phyloP scores from a whole-genome alignment of 2,888 invertebrate genomes.

The Clunio marinus region DNA sequence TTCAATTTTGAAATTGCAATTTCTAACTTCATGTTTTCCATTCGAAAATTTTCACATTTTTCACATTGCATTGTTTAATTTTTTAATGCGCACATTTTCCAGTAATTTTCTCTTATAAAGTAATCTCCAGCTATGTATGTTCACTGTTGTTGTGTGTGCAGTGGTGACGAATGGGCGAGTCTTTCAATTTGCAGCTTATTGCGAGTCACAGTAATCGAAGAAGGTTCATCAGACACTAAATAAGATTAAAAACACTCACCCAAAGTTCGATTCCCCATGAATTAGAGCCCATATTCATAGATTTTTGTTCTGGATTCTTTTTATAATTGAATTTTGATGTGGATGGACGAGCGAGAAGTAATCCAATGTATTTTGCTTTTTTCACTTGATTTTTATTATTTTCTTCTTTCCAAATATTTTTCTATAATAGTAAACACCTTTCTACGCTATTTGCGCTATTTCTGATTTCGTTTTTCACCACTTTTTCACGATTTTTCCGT shows the following conservation, averaged over 20 bases:
- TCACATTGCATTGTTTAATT: too few species aligned
- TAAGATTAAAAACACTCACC: not conserved
- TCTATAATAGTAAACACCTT: not conserved
- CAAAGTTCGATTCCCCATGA: slow-evolving; percentile 6
- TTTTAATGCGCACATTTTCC: not conserved
- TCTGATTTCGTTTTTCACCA: not conserved
- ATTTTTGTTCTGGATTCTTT: not conserved
- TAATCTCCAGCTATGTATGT: not conserved
- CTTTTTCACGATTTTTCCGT: not conserved
- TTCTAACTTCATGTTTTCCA: too few species aligned
- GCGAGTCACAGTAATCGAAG: not conserved
- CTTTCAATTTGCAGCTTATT: not conserved
- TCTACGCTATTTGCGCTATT: not conserved
- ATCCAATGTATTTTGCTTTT: not conserved
- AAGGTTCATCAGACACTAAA: not conserved
- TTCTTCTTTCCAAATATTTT: not conserved
- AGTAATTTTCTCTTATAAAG: not conserved
- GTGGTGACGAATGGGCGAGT: not conserved
- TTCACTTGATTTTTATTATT: not conserved
- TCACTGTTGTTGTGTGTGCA: too few species aligned
- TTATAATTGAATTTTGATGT: not conserved
- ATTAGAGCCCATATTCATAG: not conserved
- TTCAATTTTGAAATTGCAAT: too few species aligned
- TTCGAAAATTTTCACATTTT: too few species aligned
- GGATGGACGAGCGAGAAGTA: not conserved